These are phyloP conservation scores for Actias luna DNA, from an alignment of 2,888 invertebrate genomes.

Conservation along the genomic window DNA sequence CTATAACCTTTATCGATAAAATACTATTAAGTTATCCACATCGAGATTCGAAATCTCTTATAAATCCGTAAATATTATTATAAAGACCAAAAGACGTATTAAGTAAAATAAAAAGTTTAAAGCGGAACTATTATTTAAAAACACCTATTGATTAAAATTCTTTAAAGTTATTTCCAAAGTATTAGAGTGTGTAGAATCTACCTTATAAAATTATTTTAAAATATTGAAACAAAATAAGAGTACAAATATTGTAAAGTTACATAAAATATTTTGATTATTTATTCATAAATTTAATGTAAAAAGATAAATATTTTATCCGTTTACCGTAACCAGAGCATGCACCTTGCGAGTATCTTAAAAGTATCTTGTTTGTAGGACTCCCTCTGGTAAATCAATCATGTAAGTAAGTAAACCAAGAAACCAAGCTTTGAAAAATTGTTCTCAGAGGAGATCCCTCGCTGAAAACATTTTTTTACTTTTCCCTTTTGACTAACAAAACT, in stretches of 20 bases:
- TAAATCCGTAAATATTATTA: too few relatives aligned
- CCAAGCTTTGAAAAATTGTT: slow-evolving; percentile 70
- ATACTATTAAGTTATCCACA: too few relatives aligned
- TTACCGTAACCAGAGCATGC: background rate
- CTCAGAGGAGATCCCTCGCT: slow-evolving; percentile 55
- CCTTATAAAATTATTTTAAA: too few relatives aligned
- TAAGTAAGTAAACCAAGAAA: slow-evolving; percentile 55
- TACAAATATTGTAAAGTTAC: background rate
- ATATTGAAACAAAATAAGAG: background rate
- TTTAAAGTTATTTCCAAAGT: too few relatives aligned
- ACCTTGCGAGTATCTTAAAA: slow-evolving; percentile 12
- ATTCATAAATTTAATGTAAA: background rate
- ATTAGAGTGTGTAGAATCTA: too few relatives aligned
- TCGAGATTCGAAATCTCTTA: too few relatives aligned
- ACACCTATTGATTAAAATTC: too few relatives aligned
- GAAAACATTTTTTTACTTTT: slow-evolving; percentile 54
- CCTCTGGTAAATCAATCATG: slow-evolving; percentile 60
- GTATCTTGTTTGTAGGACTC: slow-evolving; percentile 30
- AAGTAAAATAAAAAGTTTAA: too few relatives aligned
- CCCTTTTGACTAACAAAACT: slow-evolving; percentile 49
- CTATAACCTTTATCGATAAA: too few relatives aligned
- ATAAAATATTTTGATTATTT: background rate
- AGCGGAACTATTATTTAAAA: too few relatives aligned
- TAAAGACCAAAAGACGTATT: too few relatives aligned
- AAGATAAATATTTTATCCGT: slow-evolving; percentile 13